Evolutionary conservation across 2,888 invertebrate genomes (phyloP), one percentile per base, ranked within the genome.

Genomic region (Pseudanteris insignis): DNA sequence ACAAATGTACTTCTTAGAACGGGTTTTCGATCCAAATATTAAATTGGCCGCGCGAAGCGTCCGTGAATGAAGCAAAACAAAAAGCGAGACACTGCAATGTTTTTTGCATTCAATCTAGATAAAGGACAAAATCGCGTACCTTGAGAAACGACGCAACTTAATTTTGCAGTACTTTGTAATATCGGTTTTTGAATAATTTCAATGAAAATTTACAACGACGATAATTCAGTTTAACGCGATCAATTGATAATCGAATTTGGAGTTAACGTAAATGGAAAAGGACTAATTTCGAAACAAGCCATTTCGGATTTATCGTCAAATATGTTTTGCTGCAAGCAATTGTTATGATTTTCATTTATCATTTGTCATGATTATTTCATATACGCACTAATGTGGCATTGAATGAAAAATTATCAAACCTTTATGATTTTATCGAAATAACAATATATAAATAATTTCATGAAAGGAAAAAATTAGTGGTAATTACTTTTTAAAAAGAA

Each of bases 1-100:
- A 58, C 44, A 50, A 58, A 50, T 50, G 37, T 24, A 48, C 30
- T 43, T 43, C 57, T 48, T 48, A 57, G 37, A 37, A 43, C 43
- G 37, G 43, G 29, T 57, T 57, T 33, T 37, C 48, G 32, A 41
- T 57, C 34, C 30, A 47, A 53, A 47, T 47, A 47, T 41, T 28
- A 55, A 47, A 55, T 47, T 46, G 46, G 33, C 38, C 24, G 51
- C 15, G 10, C 21, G 33, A 47, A 36, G 54, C 25, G 55, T 46
- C 55, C 55, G 25, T 55, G 55, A 55, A 12, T 24, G 10, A 13
- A 10, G 30, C 43, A 37, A 53, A 43, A 53, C 43, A 43, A 53
- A 43, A 43, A 34, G n/a, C 9, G 28, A 41, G 43, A 36, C 9
- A 18, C n/a, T 15, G 29, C 25, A 18, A 18, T 6, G n/a, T 51